These are phyloP conservation scores for Drosophila gunungcola DNA, from an alignment of 1,140 invertebrate genomes.

Conservation along the genomic window DNA sequence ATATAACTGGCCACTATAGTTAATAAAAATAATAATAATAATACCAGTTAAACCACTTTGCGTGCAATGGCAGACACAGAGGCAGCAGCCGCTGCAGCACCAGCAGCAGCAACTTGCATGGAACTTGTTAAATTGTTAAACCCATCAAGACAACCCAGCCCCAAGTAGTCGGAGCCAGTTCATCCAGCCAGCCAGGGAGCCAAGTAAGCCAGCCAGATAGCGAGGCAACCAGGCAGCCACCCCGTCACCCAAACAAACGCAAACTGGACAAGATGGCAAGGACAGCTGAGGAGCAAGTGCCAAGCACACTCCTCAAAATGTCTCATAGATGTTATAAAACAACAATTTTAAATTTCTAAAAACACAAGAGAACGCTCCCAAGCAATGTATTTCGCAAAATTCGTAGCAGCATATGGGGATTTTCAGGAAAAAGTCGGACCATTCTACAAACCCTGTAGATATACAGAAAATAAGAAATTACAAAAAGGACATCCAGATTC, in stretches of 20 bases:
- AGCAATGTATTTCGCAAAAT: too few species aligned
- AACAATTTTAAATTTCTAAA: background rate
- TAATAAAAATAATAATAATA: constrained; percentile 68
- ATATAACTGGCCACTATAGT: constrained; percentile 43
- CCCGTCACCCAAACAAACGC: constrained; percentile 50
- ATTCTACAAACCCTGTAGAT: too few species aligned
- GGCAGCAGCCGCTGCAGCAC: constrained; percentile 41
- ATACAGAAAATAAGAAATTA: too few species aligned
- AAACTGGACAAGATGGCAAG: constrained; percentile 47
- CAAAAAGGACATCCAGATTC: too few species aligned
- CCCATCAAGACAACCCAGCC: constrained; percentile 46
- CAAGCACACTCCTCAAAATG: constrained; percentile 11
- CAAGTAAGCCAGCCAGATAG: constrained; percentile 1
- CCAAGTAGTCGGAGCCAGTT: constrained; percentile 35
- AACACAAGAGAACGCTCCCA: too few species aligned
- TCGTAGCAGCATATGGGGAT: too few species aligned
- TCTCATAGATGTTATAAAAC: background rate
- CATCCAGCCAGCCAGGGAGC: constrained; percentile 2
- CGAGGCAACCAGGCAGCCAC: constrained; percentile 41
- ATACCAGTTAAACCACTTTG: constrained; percentile 77
- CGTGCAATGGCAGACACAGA: constrained; percentile 65
- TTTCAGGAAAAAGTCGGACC: too few species aligned
- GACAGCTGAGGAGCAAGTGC: constrained; percentile 33
- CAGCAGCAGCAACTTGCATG: constrained; percentile 38
- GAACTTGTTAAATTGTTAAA: constrained; percentile 57